Evolutionary conservation across 2,797 vertebrate genomes (phyloP).

Genomic region (Dipus sagitta): DNA sequence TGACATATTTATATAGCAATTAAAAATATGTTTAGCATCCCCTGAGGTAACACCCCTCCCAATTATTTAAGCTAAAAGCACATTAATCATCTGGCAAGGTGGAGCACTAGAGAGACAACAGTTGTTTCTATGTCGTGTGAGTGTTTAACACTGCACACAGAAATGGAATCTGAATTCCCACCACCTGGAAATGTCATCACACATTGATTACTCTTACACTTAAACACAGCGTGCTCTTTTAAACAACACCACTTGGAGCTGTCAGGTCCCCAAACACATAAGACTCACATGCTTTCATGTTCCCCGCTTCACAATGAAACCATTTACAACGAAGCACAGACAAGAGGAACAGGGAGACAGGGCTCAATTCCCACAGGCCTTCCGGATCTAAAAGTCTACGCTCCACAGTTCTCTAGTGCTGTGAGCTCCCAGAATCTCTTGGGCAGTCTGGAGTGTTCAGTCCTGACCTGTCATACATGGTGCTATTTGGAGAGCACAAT

Average conservation of each 20-base stretch:
- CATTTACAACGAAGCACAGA: conserved; percentile 56
- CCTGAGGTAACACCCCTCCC: conserved; percentile 76
- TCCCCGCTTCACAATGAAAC: conserved; percentile 18
- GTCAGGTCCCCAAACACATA: conserved; percentile 10
- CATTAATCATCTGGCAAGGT: conserved; percentile 74
- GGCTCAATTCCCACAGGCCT: not conserved
- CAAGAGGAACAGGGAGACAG: accelerated
- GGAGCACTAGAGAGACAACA: conserved; percentile 63
- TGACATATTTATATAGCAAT: conserved; percentile 85
- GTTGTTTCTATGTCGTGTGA: conserved; percentile 52
- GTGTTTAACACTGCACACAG: conserved; percentile 51
- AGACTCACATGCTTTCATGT: not conserved
- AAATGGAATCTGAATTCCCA: conserved; percentile 68
- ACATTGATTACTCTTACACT: conserved; percentile 42
- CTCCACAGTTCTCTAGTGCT: not conserved
- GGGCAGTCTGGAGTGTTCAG: not conserved
- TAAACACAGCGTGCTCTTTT: conserved; percentile 66
- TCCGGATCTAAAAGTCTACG: not conserved
- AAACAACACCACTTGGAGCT: conserved; percentile 65
- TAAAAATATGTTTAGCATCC: conserved; percentile 85
- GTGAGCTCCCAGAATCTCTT: not conserved
- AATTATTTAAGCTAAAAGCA: conserved; percentile 81
- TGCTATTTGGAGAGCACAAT: not conserved
- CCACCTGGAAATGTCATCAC: conserved; percentile 80
- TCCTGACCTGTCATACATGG: not conserved